phyloP scores from a whole-genome alignment of 2,888 invertebrate genomes.

The Noctua fimbriata region DNA sequence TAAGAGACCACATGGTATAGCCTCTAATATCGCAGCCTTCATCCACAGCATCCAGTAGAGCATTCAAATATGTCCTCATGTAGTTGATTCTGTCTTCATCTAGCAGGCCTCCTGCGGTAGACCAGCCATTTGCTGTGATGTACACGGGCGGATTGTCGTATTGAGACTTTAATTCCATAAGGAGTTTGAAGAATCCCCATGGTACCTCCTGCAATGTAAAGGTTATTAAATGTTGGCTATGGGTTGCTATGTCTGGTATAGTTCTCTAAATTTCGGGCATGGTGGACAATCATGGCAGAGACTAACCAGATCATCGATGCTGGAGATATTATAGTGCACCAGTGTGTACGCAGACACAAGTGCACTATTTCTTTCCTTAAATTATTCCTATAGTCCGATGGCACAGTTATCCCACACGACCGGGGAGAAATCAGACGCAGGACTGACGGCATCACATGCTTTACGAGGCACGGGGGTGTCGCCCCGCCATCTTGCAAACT shows the following conservation, averaged over 20 bases:
- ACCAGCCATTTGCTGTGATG: conserved; percentile 91
- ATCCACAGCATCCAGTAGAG: conserved; percentile 85
- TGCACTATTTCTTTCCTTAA: not conserved
- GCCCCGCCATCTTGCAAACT: not conserved
- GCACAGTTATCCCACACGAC: not conserved
- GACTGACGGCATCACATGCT: not conserved
- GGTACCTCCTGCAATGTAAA: conserved; percentile 86
- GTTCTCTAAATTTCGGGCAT: not conserved
- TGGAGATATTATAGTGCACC: not conserved
- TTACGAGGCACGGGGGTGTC: not conserved
- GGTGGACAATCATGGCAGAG: not conserved
- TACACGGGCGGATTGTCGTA: conserved; percentile 90
- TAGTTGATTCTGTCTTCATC: conserved; percentile 87
- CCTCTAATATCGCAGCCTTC: conserved; percentile 87
- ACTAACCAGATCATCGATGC: not conserved
- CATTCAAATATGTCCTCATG: conserved; percentile 82
- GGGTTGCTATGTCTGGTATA: not conserved
- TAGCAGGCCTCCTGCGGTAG: conserved; percentile 84
- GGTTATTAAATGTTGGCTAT: not conserved
- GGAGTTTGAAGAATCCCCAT: conserved; percentile 90
- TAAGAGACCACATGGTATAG: conserved; percentile 91
- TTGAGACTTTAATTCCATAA: conserved; percentile 86
- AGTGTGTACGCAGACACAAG: not conserved
- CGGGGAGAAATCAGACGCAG: not conserved
- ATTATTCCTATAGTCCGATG: not conserved